Evolutionary conservation across 2,113 vertebrate species (phyloP).

Genomic region (Anolis sagrei): DNA sequence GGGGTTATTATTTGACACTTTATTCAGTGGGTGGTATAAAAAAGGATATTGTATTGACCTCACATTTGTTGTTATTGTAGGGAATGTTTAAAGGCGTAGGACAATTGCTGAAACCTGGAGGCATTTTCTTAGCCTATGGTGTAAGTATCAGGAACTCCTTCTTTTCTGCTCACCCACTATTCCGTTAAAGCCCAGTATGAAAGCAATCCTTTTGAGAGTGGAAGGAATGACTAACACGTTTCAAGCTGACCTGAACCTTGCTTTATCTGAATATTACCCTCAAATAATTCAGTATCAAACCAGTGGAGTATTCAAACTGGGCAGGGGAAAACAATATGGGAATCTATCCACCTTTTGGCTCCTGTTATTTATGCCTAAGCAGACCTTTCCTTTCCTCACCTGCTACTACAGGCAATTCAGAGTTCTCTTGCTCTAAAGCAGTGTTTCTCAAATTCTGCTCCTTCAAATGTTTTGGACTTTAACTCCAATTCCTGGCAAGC

Average conservation of each 20-base stretch:
- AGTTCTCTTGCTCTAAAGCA: neutral
- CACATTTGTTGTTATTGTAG: slow-evolving; percentile 43
- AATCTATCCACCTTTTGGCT: neutral
- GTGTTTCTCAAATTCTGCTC: too few species aligned
- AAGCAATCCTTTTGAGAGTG: neutral
- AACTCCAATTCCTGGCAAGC: too few species aligned
- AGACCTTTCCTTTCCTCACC: neutral
- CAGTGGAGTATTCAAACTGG: neutral
- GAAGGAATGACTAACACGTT: neutral
- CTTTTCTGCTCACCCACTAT: neutral
- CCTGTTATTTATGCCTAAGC: neutral
- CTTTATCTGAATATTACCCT: neutral
- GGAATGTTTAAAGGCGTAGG: slow-evolving; percentile 74
- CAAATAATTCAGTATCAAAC: neutral
- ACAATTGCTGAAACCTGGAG: slow-evolving; percentile 71
- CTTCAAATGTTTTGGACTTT: too few species aligned
- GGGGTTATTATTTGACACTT: neutral
- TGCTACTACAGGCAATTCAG: neutral
- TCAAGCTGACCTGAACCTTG: neutral
- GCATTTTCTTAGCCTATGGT: slow-evolving; percentile 75
- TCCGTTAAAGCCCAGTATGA: neutral
- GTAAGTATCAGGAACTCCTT: slow-evolving; percentile 51
- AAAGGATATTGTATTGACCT: neutral
- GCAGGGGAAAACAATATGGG: neutral
- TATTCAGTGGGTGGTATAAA: neutral